A percentile compares a stretch with the other conserved stretches of the same genome.
Conservation (phyloP, 2,888 invertebrate species). For the Lepidonotus clava region DNA sequence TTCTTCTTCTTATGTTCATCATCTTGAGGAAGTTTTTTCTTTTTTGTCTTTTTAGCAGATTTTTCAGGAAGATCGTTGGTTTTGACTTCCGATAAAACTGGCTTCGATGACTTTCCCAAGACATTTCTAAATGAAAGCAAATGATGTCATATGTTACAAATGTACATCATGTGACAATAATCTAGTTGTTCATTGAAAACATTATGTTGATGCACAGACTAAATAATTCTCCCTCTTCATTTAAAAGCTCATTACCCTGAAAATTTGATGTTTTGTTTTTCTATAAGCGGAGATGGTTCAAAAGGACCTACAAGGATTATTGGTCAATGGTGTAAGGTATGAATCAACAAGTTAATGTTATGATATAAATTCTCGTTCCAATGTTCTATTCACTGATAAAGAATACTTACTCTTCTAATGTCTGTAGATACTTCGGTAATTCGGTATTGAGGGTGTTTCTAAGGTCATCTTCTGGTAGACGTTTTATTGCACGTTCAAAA, state of each 20-base stretch:
- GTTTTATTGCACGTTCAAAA: neutral
- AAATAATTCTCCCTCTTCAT: no score
- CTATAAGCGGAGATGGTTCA: no score
- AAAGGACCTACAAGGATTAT: no score
- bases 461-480: neutral
- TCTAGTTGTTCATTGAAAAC: no score
- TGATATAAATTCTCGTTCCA: no score
- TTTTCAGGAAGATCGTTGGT: neutral
- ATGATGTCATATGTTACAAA: no score
- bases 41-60: neutral
- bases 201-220: no score
- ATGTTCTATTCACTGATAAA: neutral
- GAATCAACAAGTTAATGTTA: no score
- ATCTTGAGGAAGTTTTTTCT: neutral
- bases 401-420: neutral
- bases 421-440: neutral
- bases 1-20: neutral
- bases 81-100: neutral
- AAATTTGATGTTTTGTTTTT: no score
- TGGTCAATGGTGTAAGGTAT: no score
- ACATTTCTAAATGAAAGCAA: constrained; percentile 4
- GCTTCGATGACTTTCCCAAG: neutral
- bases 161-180: no score
- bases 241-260: no score
- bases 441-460: neutral